Percentiles rank a stretch among this genome's conserved stretches.
Conservation (phyloP, 2,888 invertebrate genomes). For the Bembecia ichneumoniformis region DNA sequence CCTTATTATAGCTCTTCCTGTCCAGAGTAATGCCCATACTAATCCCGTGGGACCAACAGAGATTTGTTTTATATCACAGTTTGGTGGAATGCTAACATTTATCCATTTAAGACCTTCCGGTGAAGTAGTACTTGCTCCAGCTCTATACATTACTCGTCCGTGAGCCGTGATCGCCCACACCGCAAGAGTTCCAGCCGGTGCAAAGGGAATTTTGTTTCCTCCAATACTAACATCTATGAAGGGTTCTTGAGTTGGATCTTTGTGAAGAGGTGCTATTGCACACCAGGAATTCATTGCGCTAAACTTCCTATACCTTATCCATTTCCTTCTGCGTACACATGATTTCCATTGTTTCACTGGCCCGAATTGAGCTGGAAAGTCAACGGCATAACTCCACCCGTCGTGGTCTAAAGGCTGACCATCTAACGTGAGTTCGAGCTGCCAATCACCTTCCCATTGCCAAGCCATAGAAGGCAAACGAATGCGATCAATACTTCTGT, state of each 20-base stretch:
- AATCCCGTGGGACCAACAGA: slow-evolving; percentile 89
- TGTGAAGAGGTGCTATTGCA: slow-evolving; percentile 89
- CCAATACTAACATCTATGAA: slow-evolving; percentile 93
- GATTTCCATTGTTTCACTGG: slow-evolving; percentile 90
- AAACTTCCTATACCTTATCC: slow-evolving; percentile 90
- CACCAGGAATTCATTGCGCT: slow-evolving; percentile 94
- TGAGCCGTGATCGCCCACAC: slow-evolving; percentile 96
- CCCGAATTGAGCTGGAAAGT: slow-evolving; percentile 88
- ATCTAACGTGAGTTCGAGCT: slow-evolving; percentile 84
- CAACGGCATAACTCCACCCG: slow-evolving; percentile 94
- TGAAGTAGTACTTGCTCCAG: slow-evolving; percentile 82
- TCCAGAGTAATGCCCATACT: slow-evolving; percentile 89
- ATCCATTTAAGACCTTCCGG: slow-evolving; percentile 93
- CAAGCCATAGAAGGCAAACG: slow-evolving; percentile 93
- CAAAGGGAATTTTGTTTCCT: slow-evolving; percentile 85
- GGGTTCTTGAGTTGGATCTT: slow-evolving; percentile 92
- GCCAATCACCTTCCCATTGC: slow-evolving; percentile 98
- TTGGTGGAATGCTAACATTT: slow-evolving; percentile 80
- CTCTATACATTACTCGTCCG: slow-evolving; percentile 90
- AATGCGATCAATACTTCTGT: slow-evolving; percentile 85
- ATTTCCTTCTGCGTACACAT: slow-evolving; percentile 89
- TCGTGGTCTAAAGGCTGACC: slow-evolving; percentile 91
- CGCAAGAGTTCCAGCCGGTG: slow-evolving; percentile 79
- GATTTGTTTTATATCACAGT: slow-evolving; percentile 87
- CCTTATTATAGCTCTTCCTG: slow-evolving; percentile 86